phyloP scores from a whole-genome alignment of 1,140 invertebrate species.

The Drosophila bocki region DNA sequence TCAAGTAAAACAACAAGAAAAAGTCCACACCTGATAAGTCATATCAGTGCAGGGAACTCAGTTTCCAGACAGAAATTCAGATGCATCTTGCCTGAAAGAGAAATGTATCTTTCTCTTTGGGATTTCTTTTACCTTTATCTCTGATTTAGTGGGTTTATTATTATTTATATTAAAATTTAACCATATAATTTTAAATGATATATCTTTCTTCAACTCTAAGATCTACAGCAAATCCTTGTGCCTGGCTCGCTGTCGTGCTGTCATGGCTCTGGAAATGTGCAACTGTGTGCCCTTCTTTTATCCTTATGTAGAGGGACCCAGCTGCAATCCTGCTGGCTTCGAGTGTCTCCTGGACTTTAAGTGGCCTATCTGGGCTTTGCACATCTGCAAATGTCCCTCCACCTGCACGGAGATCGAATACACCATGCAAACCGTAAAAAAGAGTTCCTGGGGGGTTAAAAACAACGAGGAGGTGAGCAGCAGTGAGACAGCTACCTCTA shows the following conservation, averaged over 20 bases:
- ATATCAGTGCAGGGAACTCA: slow-evolving; percentile 6
- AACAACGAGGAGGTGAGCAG: slow-evolving; percentile 55
- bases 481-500: slow-evolving; percentile 72
- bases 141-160: background rate
- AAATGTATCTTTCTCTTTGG: background rate
- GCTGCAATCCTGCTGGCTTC: slow-evolving; percentile 79
- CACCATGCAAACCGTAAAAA: slow-evolving; percentile 78
- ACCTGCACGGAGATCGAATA: slow-evolving; percentile 83
- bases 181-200: background rate
- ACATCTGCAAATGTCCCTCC: slow-evolving; percentile 82
- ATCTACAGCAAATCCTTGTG: slow-evolving; percentile 81
- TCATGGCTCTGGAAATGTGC: slow-evolving; percentile 83
- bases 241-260: slow-evolving; percentile 74
- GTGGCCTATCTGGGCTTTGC: slow-evolving; percentile 83
- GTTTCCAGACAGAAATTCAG: background rate
- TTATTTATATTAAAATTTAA: background rate
- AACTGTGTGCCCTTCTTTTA: slow-evolving; percentile 84
- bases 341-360: slow-evolving; percentile 81
- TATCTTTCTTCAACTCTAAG: background rate
- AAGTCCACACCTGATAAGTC: slow-evolving; percentile 17
- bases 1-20: slow-evolving; percentile 9
- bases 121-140: background rate
- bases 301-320: slow-evolving; percentile 71
- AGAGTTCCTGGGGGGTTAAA: slow-evolving; percentile 78
- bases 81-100: background rate